Base-by-base conservation (phyloP, 2,113 vertebrate species). In the Xiphias gladius region DNA sequence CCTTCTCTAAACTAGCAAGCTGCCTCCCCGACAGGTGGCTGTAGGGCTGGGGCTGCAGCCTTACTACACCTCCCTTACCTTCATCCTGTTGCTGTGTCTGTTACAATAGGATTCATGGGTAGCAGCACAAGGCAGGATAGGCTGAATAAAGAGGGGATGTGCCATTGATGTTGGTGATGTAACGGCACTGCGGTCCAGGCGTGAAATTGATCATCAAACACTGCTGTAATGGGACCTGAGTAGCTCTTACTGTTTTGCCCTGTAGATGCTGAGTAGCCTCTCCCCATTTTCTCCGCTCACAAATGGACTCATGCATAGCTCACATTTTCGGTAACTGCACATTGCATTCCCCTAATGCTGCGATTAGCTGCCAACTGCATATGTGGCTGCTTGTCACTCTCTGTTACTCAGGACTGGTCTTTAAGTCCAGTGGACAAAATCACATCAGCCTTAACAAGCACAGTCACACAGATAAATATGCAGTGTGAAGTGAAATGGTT, bases 21-120 rank as follows among this genome's bases (percentile, higher is more conserved):
- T 84, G 69, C 91, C 83, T 89, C 64, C 74, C 88, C 32, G 86
- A 92, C 90, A 92, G 92, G 89, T 94, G 94, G 85, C 87, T 89
- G 76, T 72, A 48, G 63, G 83, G 50, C 79, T 46, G 70, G 79
- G 46, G 64, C 80, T 77, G 73, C 76, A 82, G 82, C 58, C 69
- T 43, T 46, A 0, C 78, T 79, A 39, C 43, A 66, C 67, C 28
- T 86, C 77, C 58, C 50, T 43, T 39, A 83, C 79, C 50, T 30
- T 2, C 62, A 80, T 87, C 70, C 79, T 86, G 76, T 88, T 85
- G 78, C 68, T 35, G 19, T 30, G 26, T 48, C 57, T 13, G 24
- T 81, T 89, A 84, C 68, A 63, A 20, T 64, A 63, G 48, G 26
- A 28, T 80, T 74, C 55, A 70, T n/a, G 55, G 73, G 37, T 55